Percentiles rank a stretch among this genome's conserved stretches.
Conservation (phyloP, 2,113 vertebrate genomes). For the Stigmatopora nigra region DNA sequence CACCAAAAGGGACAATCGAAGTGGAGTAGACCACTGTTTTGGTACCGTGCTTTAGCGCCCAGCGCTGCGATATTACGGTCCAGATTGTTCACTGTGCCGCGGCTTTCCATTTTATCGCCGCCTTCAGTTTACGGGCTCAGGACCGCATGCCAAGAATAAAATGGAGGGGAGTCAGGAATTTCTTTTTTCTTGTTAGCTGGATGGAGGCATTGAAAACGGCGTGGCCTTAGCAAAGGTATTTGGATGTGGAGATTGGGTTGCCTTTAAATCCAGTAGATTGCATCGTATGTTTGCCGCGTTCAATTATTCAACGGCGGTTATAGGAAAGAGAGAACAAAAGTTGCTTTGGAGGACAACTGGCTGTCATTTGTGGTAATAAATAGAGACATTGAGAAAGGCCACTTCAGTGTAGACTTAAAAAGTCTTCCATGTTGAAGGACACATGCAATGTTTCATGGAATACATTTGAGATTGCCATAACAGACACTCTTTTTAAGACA, state of each 20-base stretch:
- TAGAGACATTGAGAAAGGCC: no score
- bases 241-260: neutral
- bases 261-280: neutral
- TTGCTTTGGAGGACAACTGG: no score
- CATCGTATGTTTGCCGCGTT: neutral
- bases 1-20: neutral
- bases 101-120: neutral
- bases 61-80: neutral
- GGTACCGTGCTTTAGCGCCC: neutral
- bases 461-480: no score
- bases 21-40: neutral
- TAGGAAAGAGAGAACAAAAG: neutral
- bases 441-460: no score
- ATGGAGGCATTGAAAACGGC: neutral
- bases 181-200: neutral
- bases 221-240: neutral
- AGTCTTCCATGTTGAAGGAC: no score
- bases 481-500: no score
- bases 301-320: neutral
- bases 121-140: constrained; percentile 21
- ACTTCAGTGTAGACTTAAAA: no score
- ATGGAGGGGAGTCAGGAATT: neutral
- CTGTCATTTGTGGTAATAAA: no score
- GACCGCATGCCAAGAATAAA: neutral
- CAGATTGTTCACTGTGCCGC: neutral